Evolutionary conservation across 2,888 invertebrate species (phyloP).

Genomic region (Oxyteleia sp.): DNA sequence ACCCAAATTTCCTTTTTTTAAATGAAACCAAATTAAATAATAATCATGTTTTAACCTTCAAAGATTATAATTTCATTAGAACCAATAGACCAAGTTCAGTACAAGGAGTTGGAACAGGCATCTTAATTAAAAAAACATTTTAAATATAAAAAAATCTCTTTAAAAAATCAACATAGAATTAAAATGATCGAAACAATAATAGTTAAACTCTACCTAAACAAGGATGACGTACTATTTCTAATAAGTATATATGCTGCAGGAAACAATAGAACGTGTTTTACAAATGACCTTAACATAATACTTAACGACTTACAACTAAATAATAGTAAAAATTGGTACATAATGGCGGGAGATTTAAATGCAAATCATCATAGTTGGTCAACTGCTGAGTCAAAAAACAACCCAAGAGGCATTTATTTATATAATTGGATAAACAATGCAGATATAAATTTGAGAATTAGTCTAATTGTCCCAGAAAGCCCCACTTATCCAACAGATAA

Average conservation of each 20-base stretch:
- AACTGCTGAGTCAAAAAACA: neutral
- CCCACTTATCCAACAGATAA: neutral
- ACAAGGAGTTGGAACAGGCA: slow-evolving; percentile 11
- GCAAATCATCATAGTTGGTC: neutral
- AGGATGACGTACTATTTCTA: too few relatives aligned
- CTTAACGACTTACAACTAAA: neutral
- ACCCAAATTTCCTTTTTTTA: slow-evolving; percentile 8
- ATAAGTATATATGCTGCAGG: slow-evolving; percentile 1
- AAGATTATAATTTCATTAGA: slow-evolving; percentile 3
- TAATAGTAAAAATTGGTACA: neutral
- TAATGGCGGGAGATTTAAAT: slow-evolving; percentile 25
- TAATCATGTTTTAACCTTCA: neutral
- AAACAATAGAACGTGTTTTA: neutral
- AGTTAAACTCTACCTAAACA: too few relatives aligned
- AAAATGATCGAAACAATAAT: too few relatives aligned
- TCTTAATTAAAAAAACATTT: slow-evolving; percentile 20
- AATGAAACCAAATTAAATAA: slow-evolving; percentile 38
- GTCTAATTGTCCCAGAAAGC: neutral
- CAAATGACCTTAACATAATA: neutral
- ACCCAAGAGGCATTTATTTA: slow-evolving; percentile 1
- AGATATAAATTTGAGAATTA: neutral
- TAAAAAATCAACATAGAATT: neutral
- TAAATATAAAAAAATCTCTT: too few relatives aligned
- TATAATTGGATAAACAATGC: neutral
- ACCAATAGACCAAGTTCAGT: slow-evolving; percentile 4